Base-by-base conservation (phyloP, 2,113 vertebrate genomes). In the Festucalex cinctus region DNA sequence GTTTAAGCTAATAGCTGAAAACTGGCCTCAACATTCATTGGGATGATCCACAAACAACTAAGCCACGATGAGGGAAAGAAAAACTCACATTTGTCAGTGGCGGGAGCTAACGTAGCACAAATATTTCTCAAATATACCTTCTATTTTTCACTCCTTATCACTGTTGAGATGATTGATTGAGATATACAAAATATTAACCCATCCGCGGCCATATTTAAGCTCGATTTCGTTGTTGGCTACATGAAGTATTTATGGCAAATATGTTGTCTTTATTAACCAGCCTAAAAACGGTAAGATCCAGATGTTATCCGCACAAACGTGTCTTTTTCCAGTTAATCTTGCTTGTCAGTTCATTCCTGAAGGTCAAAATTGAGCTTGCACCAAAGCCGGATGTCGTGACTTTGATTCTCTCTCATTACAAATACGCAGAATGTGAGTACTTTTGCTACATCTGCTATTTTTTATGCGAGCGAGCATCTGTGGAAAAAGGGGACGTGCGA, bases 21-120 rank as follows among this genome's bases (percentile, higher is more conserved):
- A 77, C 74, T 69, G 74, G 39, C 12, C 65, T 14, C 10, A 78
- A 46, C 70, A 75, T 79, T 32, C 9, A 73, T 77, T n/a, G 73
- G 14, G 9, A n/a, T 22, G 39, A 69, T 82, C 67, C 62, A 53
- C 41, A 69, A 48, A 37, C 59, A 63, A 39, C 63, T 46, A 43
- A 57, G 48, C 53, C 44, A 58, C 16, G 13, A 69, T 69, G 62
- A 69, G 69, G 59, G 60, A 32, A 4, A 28, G 66, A 53, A 53
- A 51, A 65, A 59, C 28, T 10, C n/a, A n/a, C n/a, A n/a, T n/a
- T n/a, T n/a, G n/a, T n/a, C 6, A 36, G 39, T 17, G 12, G 46
- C 20, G 46, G 46, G 20, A 49, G 20, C 6, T 6, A 49, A 49
- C 4, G 20, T 8, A 49, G 48, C 19, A 49, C 20, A n/a, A 49